Base-by-base conservation (phyloP, 2,888 invertebrate species). In the Liodrosophila aerea region DNA sequence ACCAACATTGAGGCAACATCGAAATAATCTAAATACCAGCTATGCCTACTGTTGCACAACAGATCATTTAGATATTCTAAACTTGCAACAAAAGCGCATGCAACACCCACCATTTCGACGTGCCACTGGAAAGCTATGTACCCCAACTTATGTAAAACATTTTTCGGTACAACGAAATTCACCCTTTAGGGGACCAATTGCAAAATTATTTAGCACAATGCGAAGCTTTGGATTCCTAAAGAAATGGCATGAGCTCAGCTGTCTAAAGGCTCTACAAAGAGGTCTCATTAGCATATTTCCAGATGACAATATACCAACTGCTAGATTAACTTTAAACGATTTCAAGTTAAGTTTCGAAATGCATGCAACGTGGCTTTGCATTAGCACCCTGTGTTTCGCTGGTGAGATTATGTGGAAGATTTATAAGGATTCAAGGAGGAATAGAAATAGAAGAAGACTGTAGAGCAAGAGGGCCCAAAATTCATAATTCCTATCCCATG, bases 81-180 rank as follows among this genome's bases (percentile, higher is more conserved):
- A 15, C 2, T 0, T 43, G 12, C 67, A 74, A n/a, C 61, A 77
- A 7, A 13, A n/a, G 0, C 39, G 39, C 4, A 8, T 77, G 27
- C n/a, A n/a, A 4, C 29, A 11, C 1, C 56, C 59, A 0, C 15
- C n/a, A 1, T 74, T 77, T 9, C 52, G 45, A 0, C 40, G 46
- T 1, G 43, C 54, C n/a, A 2, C 0, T 1, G 18, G 34, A 1
- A 4, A 51, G 2, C 27, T 76, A 3, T 77, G 78, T 40, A 81
- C 74, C 2, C 29, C 61, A 1, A 3, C 3, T 0, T 45, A 29
- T 13, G 1, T 73, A 0, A 13, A 33, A 11, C 29, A 40, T 4
- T 40, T 70, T 34, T 74, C 82, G 4, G 34, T 76, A 1, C 61
- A 50, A 18, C 30, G 41, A 4, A 74, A 77, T n/a, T 76, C 82